A percentile compares a stretch with the other conserved stretches of the same genome.
These are phyloP conservation scores for Zoroaster sp. DNA, from an alignment of 53 echinoderm and acorn worm genomes.

Conservation along the genomic window DNA sequence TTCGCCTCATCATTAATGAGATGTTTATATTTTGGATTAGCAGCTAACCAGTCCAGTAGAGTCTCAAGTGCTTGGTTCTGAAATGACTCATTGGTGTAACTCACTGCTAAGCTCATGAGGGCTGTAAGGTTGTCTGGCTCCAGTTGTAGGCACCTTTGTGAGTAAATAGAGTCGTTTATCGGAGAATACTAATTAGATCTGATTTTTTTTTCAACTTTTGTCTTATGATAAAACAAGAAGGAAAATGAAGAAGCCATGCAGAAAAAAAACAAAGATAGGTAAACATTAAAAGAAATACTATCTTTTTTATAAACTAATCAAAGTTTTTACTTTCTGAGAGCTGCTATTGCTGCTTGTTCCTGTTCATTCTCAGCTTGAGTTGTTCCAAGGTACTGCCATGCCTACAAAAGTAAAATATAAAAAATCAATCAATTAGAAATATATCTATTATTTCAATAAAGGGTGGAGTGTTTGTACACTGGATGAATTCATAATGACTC, in stretches of 20 bases:
- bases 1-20: constrained; percentile 60
- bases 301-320: background rate
- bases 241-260: background rate
- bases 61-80: constrained; percentile 90
- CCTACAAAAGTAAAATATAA: constrained; percentile 57
- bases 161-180: too few relatives aligned
- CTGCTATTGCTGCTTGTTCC: constrained; percentile 89
- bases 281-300: background rate
- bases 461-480: too few relatives aligned
- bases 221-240: background rate
- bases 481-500: too few relatives aligned
- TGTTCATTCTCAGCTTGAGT: constrained; percentile 99
- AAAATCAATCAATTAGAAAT: too few relatives aligned
- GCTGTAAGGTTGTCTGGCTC: constrained; percentile 80
- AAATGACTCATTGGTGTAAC: constrained; percentile 95
- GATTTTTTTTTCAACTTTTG: background rate
- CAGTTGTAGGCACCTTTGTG: constrained; percentile 83
- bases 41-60: constrained; percentile 77
- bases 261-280: background rate
- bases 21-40: constrained; percentile 75
- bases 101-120: constrained; percentile 87
- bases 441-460: too few relatives aligned
- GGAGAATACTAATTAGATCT: too few relatives aligned
- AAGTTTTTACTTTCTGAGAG: constrained; percentile 80
- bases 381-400: constrained; percentile 98